Evolutionary conservation across 2,797 vertebrate genomes (phyloP).

Genomic region (Neosalanx taihuensis): DNA sequence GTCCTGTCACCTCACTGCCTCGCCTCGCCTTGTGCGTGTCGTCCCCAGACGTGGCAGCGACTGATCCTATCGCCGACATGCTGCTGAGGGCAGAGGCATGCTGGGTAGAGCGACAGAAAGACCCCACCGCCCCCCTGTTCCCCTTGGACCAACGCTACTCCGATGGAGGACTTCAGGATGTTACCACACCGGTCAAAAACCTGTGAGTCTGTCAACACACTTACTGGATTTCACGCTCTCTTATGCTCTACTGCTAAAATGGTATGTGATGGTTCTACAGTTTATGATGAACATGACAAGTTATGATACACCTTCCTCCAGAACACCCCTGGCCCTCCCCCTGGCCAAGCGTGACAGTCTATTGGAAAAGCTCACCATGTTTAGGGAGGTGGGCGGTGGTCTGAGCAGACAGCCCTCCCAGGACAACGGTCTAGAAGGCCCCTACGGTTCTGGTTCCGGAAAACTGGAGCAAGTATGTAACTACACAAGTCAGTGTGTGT

Average conservation of each 20-base stretch:
- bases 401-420: slow-evolving; percentile 77
- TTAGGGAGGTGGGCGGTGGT: slow-evolving; percentile 80
- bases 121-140: slow-evolving; percentile 64
- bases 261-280: too few species aligned
- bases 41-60: slow-evolving; percentile 80
- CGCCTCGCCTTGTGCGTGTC: slow-evolving; percentile 9
- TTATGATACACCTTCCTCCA: slow-evolving; percentile 43
- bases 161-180: slow-evolving; percentile 77
- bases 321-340: slow-evolving; percentile 79
- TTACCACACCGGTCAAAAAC: slow-evolving; percentile 77
- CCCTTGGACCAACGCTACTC: slow-evolving; percentile 75
- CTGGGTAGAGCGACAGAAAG: slow-evolving; percentile 78
- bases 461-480: slow-evolving; percentile 86
- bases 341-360: slow-evolving; percentile 93
- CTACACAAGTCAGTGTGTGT: neutral
- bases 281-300: too few species aligned
- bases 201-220: slow-evolving; percentile 72
- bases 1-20: neutral
- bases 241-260: neutral
- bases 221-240: neutral
- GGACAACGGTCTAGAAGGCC: slow-evolving; percentile 76
- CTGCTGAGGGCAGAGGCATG: slow-evolving; percentile 82
- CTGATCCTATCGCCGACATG: slow-evolving; percentile 82
- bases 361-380: slow-evolving; percentile 92
- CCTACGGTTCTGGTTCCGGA: slow-evolving; percentile 51